These are phyloP conservation scores for Folsomia candida DNA, from an alignment of 2,888 invertebrate genomes.

Conservation along the genomic window DNA sequence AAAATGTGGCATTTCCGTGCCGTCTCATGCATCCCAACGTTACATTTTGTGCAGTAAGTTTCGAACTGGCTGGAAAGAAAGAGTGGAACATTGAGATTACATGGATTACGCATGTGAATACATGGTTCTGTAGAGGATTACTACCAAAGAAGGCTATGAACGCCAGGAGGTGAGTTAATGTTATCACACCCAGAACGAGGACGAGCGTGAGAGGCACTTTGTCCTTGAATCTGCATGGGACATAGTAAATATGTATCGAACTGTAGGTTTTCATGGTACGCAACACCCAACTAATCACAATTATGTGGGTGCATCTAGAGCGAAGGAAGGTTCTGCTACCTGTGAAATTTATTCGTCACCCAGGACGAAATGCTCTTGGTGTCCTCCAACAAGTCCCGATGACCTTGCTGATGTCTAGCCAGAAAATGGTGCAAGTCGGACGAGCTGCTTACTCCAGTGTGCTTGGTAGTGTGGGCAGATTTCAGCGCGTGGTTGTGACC, in stretches of 20 bases:
- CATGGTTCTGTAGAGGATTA: background rate
- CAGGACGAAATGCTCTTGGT: background rate
- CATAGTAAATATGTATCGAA: no score
- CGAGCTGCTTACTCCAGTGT: no score
- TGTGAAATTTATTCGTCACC: background rate
- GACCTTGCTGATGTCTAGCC: no score
- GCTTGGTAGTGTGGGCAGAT: no score
- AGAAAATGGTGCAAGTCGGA: background rate
- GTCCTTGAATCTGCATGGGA: background rate
- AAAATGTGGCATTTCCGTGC: background rate
- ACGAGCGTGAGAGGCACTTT: background rate
- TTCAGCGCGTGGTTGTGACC: background rate
- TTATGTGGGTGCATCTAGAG: no score
- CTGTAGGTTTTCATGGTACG: no score
- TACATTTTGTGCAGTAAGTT: background rate
- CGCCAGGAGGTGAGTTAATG: background rate
- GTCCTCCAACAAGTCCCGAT: no score
- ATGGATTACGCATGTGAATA: background rate
- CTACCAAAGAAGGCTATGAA: background rate
- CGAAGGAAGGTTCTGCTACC: background rate
- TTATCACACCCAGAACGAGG: background rate
- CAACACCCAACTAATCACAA: no score
- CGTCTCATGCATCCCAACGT: background rate
- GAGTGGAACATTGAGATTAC: background rate
- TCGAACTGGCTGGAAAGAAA: background rate